Evolutionary conservation across 2,888 invertebrate genomes (phyloP).

Genomic region (Andrena camellia): DNA sequence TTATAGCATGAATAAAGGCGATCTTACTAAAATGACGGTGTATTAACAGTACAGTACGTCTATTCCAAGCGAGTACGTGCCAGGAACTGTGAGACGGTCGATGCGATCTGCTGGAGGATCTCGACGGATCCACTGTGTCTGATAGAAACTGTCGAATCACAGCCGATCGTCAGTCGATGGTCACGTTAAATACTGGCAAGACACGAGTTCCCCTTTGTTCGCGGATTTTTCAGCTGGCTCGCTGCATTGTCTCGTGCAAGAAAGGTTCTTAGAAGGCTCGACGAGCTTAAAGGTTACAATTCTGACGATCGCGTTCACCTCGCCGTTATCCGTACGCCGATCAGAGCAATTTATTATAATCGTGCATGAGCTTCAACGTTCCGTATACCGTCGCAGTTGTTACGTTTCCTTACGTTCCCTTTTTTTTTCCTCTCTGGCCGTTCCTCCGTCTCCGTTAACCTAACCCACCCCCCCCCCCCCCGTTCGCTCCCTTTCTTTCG

Average conservation of each 20-base stretch:
- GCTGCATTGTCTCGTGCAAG: constrained; percentile 62
- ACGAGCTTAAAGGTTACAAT: constrained; percentile 69
- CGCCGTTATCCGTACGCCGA: constrained; percentile 64
- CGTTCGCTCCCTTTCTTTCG: constrained; percentile 11
- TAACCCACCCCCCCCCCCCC: neutral
- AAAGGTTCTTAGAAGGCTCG: constrained; percentile 63
- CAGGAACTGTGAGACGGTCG: too few species aligned
- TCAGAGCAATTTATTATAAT: constrained; percentile 75
- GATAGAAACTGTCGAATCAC: constrained; percentile 42
- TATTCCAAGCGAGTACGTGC: too few species aligned
- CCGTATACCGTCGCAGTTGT: constrained; percentile 58
- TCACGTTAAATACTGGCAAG: constrained; percentile 42
- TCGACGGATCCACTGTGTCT: too few species aligned
- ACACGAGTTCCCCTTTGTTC: constrained; percentile 66
- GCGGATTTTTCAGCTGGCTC: constrained; percentile 59
- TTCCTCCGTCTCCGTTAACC: constrained; percentile 15
- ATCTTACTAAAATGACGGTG: too few species aligned
- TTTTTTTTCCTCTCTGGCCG: neutral
- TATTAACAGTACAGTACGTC: too few species aligned
- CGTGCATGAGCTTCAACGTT: constrained; percentile 68
- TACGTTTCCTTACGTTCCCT: constrained; percentile 36
- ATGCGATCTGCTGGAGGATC: too few species aligned
- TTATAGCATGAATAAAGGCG: too few species aligned
- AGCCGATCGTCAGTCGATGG: constrained; percentile 4
- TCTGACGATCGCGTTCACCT: constrained; percentile 63